These are phyloP conservation scores for Uropetala carovei DNA, from an alignment of 2,888 invertebrate species.

Conservation along the genomic window DNA sequence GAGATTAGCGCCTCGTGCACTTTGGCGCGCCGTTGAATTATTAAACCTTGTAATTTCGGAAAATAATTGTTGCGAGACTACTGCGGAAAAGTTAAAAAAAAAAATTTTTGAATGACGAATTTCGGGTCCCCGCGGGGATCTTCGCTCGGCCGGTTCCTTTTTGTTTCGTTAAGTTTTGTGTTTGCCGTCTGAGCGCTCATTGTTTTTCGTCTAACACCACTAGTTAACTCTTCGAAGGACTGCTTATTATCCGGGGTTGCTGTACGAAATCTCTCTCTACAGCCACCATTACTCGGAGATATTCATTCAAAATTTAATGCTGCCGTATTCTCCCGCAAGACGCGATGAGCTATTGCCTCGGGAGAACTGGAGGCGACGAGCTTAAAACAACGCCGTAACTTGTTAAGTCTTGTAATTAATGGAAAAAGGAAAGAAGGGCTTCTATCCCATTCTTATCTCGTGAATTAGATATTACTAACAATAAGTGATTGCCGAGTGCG, in stretches of 20 bases:
- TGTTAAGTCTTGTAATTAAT: not conserved
- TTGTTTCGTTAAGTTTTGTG: not conserved
- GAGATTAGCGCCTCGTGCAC: not conserved
- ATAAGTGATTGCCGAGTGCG: too few species aligned
- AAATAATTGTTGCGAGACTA: not conserved
- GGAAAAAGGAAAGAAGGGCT: not conserved
- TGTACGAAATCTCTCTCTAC: not conserved
- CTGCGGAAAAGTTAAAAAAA: too few species aligned
- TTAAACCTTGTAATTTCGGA: slow-evolving; percentile 6
- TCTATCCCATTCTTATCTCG: not conserved
- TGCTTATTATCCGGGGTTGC: not conserved
- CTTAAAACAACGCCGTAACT: not conserved
- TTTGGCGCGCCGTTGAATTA: not conserved
- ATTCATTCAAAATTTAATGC: slow-evolving; percentile 1
- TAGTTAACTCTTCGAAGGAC: not conserved
- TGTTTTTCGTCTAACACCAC: not conserved
- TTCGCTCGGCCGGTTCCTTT: not conserved
- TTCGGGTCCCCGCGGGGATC: too few species aligned
- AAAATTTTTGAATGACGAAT: too few species aligned
- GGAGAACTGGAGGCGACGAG: not conserved
- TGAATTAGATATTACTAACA: not conserved
- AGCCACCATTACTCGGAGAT: not conserved
- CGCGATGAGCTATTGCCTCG: not conserved
- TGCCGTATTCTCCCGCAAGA: not conserved
- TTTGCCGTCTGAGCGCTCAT: not conserved